Base-by-base conservation (phyloP, 2,113 vertebrate genomes). In the Ibidorhyncha struthersii region DNA sequence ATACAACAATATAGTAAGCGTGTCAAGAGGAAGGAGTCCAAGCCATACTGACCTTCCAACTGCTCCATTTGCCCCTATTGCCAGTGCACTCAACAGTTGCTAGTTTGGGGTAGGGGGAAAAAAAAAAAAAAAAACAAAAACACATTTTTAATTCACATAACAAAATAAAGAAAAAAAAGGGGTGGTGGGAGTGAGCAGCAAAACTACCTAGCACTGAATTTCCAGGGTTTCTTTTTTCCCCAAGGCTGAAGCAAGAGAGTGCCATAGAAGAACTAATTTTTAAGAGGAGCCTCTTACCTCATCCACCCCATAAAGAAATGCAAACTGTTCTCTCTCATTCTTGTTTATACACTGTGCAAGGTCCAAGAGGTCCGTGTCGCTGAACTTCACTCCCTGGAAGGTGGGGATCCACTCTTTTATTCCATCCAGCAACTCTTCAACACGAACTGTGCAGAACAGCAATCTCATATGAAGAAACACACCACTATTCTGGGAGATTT, bases 301-400 rank as follows among this genome's bases (percentile, higher is more conserved):
- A 83, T 99, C 99, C 41, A 99, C 95, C 6, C 99, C 99, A 61
- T 99, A 99, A 20, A 99, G 98, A 77, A 99, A 61, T 3, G 98
- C 98, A 82, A 98, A 96, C 90, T 98, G 98, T 58, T 89, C 86
- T 47, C 97, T 83, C 30, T 73, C 90, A 86, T 98, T 96, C 89
- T 97, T 97, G 89, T 97, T 96, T 72, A 99, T 92, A 94, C 99
- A 99, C 52, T 98, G 98, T n/a, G 99, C 99, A 26, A 99, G 98
- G 97, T 99, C 99, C 97, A 99, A 93, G 91, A 99, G 98, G 96
- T 99, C 98, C 0, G 41, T 97, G 84, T 98, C 98, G 8, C 97
- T 98, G 98, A 99, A 99, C 97, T 99, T 99, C 94, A 99, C 87
- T 0, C 99, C 99, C 63, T 98, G 98, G 97, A 99, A 99, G 62